Percentiles rank a stretch among this genome's conserved stretches.
Conservation (phyloP, 2,888 invertebrate genomes). For the Congeria kusceri region DNA sequence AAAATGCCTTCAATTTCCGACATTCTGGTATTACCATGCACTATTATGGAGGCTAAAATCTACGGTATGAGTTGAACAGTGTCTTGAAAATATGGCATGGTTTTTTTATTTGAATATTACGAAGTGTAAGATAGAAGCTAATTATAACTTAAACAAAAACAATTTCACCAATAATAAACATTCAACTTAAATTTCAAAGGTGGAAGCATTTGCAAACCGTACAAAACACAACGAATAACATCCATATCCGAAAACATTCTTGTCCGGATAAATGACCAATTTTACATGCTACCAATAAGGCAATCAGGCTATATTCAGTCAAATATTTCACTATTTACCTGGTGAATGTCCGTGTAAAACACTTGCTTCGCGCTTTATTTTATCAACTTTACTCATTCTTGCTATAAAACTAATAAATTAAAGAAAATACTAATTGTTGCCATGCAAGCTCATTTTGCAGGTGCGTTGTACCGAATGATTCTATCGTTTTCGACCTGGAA, state of each 20-base stretch:
- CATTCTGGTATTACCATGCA: too few species aligned
- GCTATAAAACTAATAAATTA: background rate
- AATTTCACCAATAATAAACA: too few species aligned
- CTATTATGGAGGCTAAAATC: too few species aligned
- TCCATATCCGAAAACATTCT: background rate
- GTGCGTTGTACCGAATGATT: conserved; percentile 21
- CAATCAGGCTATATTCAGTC: background rate
- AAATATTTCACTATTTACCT: conserved; percentile 44
- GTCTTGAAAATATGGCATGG: too few species aligned
- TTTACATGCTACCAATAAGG: background rate
- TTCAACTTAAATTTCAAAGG: too few species aligned
- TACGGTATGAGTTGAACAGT: too few species aligned
- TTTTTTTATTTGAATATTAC: too few species aligned
- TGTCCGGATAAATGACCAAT: too few species aligned
- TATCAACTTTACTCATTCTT: conserved; percentile 41
- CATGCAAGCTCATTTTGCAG: conserved; percentile 45
- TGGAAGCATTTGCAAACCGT: background rate
- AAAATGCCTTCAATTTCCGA: too few species aligned
- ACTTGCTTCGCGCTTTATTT: conserved; percentile 50
- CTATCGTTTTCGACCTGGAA: background rate
- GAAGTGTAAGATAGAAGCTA: too few species aligned
- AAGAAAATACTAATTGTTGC: conserved; percentile 28
- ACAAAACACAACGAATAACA: background rate
- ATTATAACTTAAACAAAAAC: too few species aligned
- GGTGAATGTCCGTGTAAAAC: conserved; percentile 69